phyloP scores from a whole-genome alignment of 1,140 invertebrate genomes.

The Lucilia sericata region DNA sequence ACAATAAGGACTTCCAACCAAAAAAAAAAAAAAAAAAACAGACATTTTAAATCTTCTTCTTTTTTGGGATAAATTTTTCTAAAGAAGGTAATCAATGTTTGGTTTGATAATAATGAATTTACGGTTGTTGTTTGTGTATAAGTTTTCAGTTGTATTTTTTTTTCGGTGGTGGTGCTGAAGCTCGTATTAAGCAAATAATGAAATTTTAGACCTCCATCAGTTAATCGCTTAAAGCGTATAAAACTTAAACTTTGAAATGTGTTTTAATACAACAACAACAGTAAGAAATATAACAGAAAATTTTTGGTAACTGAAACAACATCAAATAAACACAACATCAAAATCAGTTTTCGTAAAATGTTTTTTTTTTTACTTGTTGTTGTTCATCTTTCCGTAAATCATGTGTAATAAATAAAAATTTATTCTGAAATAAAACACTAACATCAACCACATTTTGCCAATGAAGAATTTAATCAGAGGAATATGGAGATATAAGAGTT shows the following conservation, averaged over 20 bases:
- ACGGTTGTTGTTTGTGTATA: background rate
- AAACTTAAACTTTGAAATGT: slow-evolving; percentile 36
- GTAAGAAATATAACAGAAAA: background rate
- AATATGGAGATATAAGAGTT: background rate
- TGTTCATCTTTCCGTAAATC: slow-evolving; percentile 5
- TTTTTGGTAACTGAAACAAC: background rate
- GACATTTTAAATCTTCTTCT: background rate
- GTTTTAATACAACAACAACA: slow-evolving; percentile 25
- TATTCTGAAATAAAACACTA: slow-evolving; percentile 24
- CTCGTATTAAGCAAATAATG: slow-evolving; percentile 49
- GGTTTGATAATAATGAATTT: slow-evolving; percentile 43
- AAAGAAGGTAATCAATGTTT: slow-evolving; percentile 11
- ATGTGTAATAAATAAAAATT: slow-evolving; percentile 28
- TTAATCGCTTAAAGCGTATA: slow-evolving; percentile 49
- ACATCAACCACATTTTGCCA: background rate
- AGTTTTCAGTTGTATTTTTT: background rate
- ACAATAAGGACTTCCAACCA: background rate
- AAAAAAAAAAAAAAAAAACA: slow-evolving; percentile 5
- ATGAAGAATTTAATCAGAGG: background rate
- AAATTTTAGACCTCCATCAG: slow-evolving; percentile 51
- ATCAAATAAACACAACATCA: slow-evolving; percentile 50
- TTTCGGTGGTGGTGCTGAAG: slow-evolving; percentile 5
- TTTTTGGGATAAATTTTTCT: background rate
- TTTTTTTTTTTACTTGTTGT: background rate
- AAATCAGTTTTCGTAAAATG: slow-evolving; percentile 47